Conservation (phyloP, 2,888 invertebrate species). For the Callyntrura sp. region DNA sequence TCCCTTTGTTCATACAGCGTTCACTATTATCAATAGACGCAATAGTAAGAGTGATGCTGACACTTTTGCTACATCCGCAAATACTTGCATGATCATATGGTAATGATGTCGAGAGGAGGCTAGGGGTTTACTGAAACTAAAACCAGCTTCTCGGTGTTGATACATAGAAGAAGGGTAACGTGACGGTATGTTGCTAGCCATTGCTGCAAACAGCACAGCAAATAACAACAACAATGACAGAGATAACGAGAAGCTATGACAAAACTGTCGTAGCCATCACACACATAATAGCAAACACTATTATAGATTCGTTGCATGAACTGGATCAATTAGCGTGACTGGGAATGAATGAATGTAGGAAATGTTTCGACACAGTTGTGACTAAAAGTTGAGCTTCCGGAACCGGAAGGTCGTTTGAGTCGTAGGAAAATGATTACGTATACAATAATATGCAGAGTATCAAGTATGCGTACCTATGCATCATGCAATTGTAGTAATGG, state of each 20-base stretch:
- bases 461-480: neutral
- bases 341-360: constrained; percentile 48
- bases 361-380: constrained; percentile 25
- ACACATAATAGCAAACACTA: neutral
- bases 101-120: neutral
- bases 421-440: constrained; percentile 24
- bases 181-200: neutral
- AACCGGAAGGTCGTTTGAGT: constrained; percentile 66
- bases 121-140: too few relatives aligned
- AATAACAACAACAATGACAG: neutral
- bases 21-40: neutral
- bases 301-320: constrained; percentile 60
- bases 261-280: neutral
- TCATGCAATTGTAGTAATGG: neutral
- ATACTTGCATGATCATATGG: constrained; percentile 10
- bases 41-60: constrained; percentile 15
- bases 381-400: constrained; percentile 62
- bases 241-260: neutral
- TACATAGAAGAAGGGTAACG: neutral
- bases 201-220: neutral
- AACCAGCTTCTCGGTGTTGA: neutral
- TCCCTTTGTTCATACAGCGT: neutral
- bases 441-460: neutral
- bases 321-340: constrained; percentile 50
- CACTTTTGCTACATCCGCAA: constrained; percentile 1